Evolutionary conservation across 2,797 vertebrate species (phyloP), one percentile per base, ranked within the genome.

Genomic region (Odontamblyopus lacepedii): DNA sequence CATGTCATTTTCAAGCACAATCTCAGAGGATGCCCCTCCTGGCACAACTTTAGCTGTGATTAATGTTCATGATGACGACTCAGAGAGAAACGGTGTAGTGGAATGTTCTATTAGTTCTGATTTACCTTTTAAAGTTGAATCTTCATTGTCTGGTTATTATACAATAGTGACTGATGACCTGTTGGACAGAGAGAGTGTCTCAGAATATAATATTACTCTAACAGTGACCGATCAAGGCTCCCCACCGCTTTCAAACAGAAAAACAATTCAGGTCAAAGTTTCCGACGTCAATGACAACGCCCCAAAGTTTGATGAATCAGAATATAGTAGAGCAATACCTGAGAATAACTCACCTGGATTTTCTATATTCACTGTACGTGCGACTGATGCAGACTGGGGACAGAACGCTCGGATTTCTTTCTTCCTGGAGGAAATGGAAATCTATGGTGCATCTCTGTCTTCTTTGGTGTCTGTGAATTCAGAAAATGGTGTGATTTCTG

Each of bases 121-220:
- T 4, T 63, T 70, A 0, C 90, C 89, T 35, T 93, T 93, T 50
- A 91, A 79, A 67, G 88, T 93, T 0, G 63, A 81, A 26, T 89
- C 87, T 61, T 61, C 0, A 86, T 80, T 27, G 78, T 91, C 35
- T 82, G 63, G 86, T 64, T 89, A 92, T 23, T 93, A 92, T 18
- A 92, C 81, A 2, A 78, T 93, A 0, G 63, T 90, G 6, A 88
- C 90, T 4, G 86, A 86, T 32, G 57, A 64, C 23, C 56, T 30
- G 7, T 78, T 93, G 62, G 91, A 93, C 70, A 84, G 92, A 1
- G 92, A 93, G 71, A 65, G 71, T 12, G 72, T 79, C 0, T 63
- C 86, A 11, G 85, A 88, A 7, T 93, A 89, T 65, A 92, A 91
- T 5, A 86, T 93, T 12, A 92, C 80, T 48, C 74, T 93, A 16